A percentile compares a stretch with the other conserved stretches of the same genome.
phyloP scores from a whole-genome alignment of 2,888 invertebrate species.

The Strigamia maritima region DNA sequence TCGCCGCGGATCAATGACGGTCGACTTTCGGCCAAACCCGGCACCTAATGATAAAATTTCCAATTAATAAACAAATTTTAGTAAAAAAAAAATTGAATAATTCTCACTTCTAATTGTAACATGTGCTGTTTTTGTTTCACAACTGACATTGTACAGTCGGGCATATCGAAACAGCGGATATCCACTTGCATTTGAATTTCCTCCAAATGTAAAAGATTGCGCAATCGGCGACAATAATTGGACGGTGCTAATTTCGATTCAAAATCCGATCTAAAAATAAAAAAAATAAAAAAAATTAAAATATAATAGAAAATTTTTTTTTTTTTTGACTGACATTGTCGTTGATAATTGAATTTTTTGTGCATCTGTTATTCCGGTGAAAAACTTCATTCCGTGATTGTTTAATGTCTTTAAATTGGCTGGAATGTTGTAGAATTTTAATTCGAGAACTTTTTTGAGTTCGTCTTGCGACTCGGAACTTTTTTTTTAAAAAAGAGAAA shows the following conservation, averaged over 20 bases:
- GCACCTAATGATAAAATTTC: no score
- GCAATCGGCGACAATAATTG: not conserved
- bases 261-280: not conserved
- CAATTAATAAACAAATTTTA: not conserved
- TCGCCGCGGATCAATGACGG: constrained; percentile 52
- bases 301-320: not conserved
- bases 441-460: not conserved
- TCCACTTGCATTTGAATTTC: constrained; percentile 35
- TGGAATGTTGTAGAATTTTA: not conserved
- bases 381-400: not conserved
- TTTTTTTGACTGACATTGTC: not conserved
- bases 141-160: constrained; percentile 7
- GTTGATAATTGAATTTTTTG: not conserved
- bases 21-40: constrained; percentile 52
- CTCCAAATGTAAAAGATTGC: not conserved
- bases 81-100: not conserved
- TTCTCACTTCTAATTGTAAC: constrained; percentile 40
- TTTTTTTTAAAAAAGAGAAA: no score
- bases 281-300: not conserved
- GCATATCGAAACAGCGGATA: constrained; percentile 3
- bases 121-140: constrained; percentile 40
- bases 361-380: not conserved
- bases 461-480: not conserved
- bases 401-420: not conserved
- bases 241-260: not conserved